Evolutionary conservation across 2,888 invertebrate genomes (phyloP).

Genomic region (Dascillus cervinus): DNA sequence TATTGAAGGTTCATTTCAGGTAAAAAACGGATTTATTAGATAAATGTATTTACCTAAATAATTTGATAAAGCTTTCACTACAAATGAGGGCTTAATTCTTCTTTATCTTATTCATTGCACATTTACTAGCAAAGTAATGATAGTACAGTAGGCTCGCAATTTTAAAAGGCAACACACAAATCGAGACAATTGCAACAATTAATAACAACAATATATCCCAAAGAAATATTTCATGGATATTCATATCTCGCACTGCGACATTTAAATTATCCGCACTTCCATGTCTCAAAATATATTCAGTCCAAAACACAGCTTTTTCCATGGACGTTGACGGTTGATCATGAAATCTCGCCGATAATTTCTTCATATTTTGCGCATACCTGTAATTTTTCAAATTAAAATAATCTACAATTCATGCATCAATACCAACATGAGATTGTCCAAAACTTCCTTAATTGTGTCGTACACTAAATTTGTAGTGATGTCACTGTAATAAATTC

Average conservation of each 20-base stretch:
- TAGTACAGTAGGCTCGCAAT: too few species aligned
- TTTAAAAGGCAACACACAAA: too few species aligned
- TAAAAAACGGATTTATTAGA: too few species aligned
- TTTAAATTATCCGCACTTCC: conserved; percentile 15
- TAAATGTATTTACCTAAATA: too few species aligned
- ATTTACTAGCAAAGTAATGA: too few species aligned
- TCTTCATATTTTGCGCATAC: conserved; percentile 17
- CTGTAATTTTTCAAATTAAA: conserved; percentile 13
- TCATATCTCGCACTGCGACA: conserved; percentile 15
- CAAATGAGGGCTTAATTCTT: too few species aligned
- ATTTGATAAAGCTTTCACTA: too few species aligned
- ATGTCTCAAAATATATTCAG: conserved; percentile 19
- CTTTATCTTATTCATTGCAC: too few species aligned
- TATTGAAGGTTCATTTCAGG: too few species aligned
- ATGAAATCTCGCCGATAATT: conserved; percentile 16
- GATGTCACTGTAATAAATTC: not conserved
- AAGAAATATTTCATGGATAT: conserved; percentile 15
- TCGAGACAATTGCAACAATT: too few species aligned
- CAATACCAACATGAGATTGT: conserved; percentile 21
- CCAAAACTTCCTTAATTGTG: conserved; percentile 21
- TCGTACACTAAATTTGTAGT: conserved; percentile 10
- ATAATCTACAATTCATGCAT: conserved; percentile 1
- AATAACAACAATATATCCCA: conserved; percentile 19
- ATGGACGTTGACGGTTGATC: conserved; percentile 21
- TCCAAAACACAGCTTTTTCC: conserved; percentile 19